Evolutionary conservation across 2,888 invertebrate species (phyloP), one percentile per base, ranked within the genome.

Genomic region (Drosophila mimica): DNA sequence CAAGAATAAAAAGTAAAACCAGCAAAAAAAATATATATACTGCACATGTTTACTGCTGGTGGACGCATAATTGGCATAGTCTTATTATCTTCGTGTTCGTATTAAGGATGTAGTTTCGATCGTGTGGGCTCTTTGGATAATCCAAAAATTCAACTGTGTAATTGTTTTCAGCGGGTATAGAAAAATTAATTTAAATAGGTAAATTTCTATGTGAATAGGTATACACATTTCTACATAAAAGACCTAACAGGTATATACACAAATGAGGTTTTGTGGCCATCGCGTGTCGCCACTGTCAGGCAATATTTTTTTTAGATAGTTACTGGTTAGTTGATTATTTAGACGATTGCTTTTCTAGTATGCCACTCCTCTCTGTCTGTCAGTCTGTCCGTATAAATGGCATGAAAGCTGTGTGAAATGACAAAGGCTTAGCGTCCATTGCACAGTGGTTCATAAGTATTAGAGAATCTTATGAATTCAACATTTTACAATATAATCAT

Each of bases 111-210:
- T 71, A 28, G 31, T 64, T 57, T 59, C 48, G 67, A 65, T 73
- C 66, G 53, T 43, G 68, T 63, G 68, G 84, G 31, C 54, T 74
- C 52, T 38, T 46, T 51, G n/a, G 56, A 46, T 59, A 61, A 63
- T 66, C 82, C 89, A 78, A 85, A 89, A 82, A 80, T 88, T 76
- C 90, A 89, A 87, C 88, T 88, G 73, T 74, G 59, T 74, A 79
- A 75, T 76, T 87, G 79, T 66, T 65, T 63, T 48, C 53, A 25
- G 13, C 57, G 56, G 52, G 46, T 15, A 59, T 46, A 58, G 20
- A 62, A 61, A 61, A 48, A 57, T 64, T 49, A 60, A 62, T 53
- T 46, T 54, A 58, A 51, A 51, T 59, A 68, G 49, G 30, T 49
- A 38, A 5, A 48, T 28, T 48, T 51, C 31, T 25, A 30, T 46